These are phyloP conservation scores for Trinorchestia longiramus DNA, from an alignment of 1,140 invertebrate genomes.

Conservation along the genomic window DNA sequence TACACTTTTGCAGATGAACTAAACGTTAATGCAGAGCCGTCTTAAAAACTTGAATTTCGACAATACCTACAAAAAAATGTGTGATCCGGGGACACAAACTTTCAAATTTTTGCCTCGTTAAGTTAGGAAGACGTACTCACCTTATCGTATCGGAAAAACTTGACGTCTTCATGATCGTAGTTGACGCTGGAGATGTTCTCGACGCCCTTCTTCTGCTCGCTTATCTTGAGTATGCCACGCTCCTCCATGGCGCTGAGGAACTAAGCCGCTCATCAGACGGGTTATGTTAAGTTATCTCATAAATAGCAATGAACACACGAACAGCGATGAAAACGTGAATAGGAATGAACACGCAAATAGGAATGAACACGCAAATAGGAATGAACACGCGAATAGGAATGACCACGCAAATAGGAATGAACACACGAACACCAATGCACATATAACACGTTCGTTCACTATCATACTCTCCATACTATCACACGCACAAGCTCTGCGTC, in stretches of 20 bases:
- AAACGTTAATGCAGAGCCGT: no score
- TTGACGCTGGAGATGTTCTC: conserved; percentile 78
- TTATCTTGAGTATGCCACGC: conserved; percentile 77
- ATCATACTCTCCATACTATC: no score
- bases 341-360: not conserved
- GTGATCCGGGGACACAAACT: no score
- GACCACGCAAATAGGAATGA: not conserved
- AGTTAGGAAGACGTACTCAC: conserved; percentile 52
- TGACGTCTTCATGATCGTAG: conserved; percentile 73
- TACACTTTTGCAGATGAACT: no score
- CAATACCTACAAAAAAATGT: no score
- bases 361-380: not conserved
- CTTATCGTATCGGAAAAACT: conserved; percentile 64
- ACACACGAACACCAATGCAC: not conserved
- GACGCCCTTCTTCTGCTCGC: conserved; percentile 81
- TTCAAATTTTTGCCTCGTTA: no score
- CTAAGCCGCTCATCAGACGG: conserved; percentile 29
- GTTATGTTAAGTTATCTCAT: not conserved
- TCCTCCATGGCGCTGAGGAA: conserved; percentile 78
- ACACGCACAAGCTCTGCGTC: no score
- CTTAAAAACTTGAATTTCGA: no score
- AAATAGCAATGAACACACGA: not conserved
- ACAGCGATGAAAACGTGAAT: not conserved
- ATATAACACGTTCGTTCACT: no score
- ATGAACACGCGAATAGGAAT: not conserved